These are phyloP conservation scores for Iguana delicatissima DNA, from an alignment of 2,797 vertebrate genomes.

Conservation along the genomic window DNA sequence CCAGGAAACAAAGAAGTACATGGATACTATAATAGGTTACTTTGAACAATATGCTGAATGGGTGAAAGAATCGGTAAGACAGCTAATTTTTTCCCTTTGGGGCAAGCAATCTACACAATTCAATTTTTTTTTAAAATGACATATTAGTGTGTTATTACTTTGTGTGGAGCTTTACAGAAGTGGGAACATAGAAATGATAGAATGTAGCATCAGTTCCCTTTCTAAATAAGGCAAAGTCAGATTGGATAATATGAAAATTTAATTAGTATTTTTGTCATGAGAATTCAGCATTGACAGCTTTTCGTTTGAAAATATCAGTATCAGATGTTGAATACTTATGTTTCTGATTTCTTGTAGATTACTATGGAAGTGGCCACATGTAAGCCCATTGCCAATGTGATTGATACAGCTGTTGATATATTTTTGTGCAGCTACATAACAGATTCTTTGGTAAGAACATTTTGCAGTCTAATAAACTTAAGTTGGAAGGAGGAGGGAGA, in stretches of 20 bases:
- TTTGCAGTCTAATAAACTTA: constrained; percentile 39
- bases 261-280: background rate
- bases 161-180: too few species aligned
- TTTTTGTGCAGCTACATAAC: constrained; percentile 89
- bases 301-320: background rate
- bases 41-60: constrained; percentile 91
- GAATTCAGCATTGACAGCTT: background rate
- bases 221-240: background rate
- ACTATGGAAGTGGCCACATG: constrained; percentile 89
- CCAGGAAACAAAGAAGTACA: constrained; percentile 89
- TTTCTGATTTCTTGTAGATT: constrained; percentile 79
- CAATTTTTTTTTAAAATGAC: too few species aligned
- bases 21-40: constrained; percentile 85
- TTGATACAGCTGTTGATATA: constrained; percentile 90
- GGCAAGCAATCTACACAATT: background rate
- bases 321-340: background rate
- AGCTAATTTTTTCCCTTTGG: background rate
- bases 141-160: background rate
- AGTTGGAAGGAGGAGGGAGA: background rate
- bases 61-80: constrained; percentile 91
- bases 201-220: background rate
- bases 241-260: background rate
- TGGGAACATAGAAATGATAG: background rate
- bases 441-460: constrained; percentile 91
- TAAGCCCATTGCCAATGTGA: constrained; percentile 91